Evolutionary conservation across 2,888 invertebrate genomes (phyloP).

Genomic region (Pyrrhosoma nymphula): DNA sequence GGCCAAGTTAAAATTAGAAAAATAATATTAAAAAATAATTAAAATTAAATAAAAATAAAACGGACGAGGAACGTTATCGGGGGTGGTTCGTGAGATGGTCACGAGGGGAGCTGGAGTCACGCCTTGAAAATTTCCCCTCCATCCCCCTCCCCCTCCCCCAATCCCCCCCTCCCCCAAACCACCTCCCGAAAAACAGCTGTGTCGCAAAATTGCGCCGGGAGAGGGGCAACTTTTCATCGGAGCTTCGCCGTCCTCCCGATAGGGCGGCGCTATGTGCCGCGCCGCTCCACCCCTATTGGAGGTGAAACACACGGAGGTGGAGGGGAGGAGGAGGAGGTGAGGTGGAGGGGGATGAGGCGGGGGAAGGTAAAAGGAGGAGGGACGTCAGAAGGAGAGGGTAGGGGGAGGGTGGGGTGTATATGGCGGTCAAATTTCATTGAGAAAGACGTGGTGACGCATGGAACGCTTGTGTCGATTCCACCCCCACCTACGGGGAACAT

Average conservation of each 20-base stretch:
- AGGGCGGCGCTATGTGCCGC: slow-evolving; percentile 65
- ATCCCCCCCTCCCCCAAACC: neutral
- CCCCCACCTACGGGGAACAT: neutral
- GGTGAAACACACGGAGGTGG: neutral
- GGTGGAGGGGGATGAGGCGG: neutral
- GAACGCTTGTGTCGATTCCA: slow-evolving; percentile 24
- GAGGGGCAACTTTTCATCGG: slow-evolving; percentile 52
- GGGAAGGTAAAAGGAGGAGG: neutral
- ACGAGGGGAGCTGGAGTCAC: neutral
- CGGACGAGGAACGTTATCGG: neutral
- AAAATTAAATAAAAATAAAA: neutral
- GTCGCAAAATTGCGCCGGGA: slow-evolving; percentile 64
- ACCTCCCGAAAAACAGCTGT: slow-evolving; percentile 49
- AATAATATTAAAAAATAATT: too few species aligned
- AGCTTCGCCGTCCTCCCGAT: slow-evolving; percentile 56
- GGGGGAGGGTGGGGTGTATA: neutral
- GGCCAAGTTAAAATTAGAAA: neutral
- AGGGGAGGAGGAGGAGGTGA: neutral
- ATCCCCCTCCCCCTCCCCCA: neutral
- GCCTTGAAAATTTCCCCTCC: neutral
- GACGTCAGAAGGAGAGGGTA: neutral
- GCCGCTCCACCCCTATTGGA: slow-evolving; percentile 18
- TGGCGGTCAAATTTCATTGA: slow-evolving; percentile 67
- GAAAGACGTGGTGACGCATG: slow-evolving; percentile 55
- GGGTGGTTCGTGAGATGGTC: neutral